A percentile compares a stretch with the other conserved stretches of the same genome.
Evolutionary conservation across 2,888 invertebrate genomes (phyloP).

Genomic region (Clusia tigrina): DNA sequence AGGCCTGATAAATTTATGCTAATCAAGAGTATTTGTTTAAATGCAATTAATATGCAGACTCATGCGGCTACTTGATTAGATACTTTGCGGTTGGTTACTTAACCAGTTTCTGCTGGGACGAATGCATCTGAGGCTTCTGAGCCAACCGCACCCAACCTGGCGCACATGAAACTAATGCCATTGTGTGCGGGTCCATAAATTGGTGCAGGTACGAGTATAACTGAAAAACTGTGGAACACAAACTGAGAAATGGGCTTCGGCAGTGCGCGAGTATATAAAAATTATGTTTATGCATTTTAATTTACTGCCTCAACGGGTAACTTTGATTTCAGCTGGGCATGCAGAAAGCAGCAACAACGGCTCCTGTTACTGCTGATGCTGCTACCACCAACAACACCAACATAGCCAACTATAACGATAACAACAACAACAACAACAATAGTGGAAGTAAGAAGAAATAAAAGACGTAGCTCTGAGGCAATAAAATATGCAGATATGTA

Average conservation of each 20-base stretch:
- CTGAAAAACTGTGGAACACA: neutral
- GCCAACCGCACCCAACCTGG: neutral
- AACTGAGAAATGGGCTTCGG: neutral
- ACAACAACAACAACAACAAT: too few relatives aligned
- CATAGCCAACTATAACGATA: too few relatives aligned
- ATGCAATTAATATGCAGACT: neutral
- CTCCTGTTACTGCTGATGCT: neutral
- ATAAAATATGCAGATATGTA: neutral
- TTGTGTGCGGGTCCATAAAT: neutral
- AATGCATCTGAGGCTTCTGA: neutral
- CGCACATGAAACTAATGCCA: neutral
- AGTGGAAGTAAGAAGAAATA: too few relatives aligned
- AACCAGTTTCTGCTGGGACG: neutral
- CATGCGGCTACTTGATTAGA: conserved; percentile 1
- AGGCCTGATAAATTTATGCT: neutral
- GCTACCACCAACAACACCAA: too few relatives aligned
- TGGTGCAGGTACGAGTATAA: too few relatives aligned
- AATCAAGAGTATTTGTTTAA: conserved; percentile 6
- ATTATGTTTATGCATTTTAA: neutral
- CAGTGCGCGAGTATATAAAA: too few relatives aligned
- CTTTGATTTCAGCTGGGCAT: neutral
- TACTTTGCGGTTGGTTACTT: neutral
- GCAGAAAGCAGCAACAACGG: neutral
- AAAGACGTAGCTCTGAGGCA: too few relatives aligned
- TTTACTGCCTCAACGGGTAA: neutral